Evolutionary conservation across 2,113 vertebrate species (phyloP), one percentile per base, ranked within the genome.

Genomic region (Ibidorhyncha struthersii): DNA sequence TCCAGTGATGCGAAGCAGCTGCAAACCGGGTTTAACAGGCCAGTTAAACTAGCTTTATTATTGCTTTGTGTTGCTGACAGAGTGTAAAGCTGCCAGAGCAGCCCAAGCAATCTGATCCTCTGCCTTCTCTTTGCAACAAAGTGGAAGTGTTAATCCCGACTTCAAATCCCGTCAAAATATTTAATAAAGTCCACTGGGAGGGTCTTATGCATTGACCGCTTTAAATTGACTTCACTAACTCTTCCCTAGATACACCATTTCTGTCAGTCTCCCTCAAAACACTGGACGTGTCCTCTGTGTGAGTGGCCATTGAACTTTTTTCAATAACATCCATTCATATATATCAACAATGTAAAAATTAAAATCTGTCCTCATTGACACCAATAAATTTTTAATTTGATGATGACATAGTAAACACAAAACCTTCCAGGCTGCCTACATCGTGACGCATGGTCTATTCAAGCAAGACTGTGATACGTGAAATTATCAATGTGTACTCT

Each of bases 101-200:
- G 73, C 19, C 47, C 56, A 58, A 85, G 55, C 38, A 95, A 89
- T 71, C 66, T 36, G 86, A 80, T 69, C 43, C 30, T 66, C 22
- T 56, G 19, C 3, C 1, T 72, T 90, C 36, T 52, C 88, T 88
- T 50, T 76, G 30, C 25, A 91, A 80, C 63, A 52, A 90, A 45
- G 52, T 49, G 52, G 56, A 95, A 86, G 70, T 45, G 73, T 45
- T 97, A 93, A 88, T 86, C 71, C 83, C 4, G 1, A 76, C 6
- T 77, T 88, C 38, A 30, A 90, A 83, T 67, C 34, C 66, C 88
- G 52, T 59, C 90, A 93, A 95, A 94, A 93, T 67, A 85, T 93
- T 83, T 96, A 77, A 74, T 70, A 40, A 74, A 80, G 27, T 65
- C 70, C 47, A 41, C 40, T 43, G 41, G 43, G 62, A 86, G 41